phyloP scores from a whole-genome alignment of 2,888 invertebrate species.

The Melanostoma scalare region DNA sequence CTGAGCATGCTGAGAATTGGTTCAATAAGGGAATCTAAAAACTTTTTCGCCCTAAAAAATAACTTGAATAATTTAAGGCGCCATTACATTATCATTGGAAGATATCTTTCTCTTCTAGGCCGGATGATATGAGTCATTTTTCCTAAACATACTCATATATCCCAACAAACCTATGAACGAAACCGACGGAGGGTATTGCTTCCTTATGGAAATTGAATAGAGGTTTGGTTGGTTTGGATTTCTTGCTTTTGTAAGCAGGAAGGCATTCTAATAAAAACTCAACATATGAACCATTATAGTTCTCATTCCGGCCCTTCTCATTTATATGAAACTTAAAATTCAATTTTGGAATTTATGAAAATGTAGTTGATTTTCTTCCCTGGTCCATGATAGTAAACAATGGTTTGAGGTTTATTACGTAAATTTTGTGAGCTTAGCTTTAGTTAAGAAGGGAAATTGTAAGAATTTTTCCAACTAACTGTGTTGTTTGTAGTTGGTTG shows the following conservation, averaged over 20 bases:
- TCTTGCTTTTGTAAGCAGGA: conserved; percentile 37
- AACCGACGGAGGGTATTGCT: too few relatives aligned
- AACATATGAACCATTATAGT: conserved; percentile 11
- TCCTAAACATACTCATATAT: too few relatives aligned
- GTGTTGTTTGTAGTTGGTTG: too few relatives aligned
- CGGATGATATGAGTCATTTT: conserved; percentile 3
- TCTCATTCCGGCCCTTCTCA: too few relatives aligned
- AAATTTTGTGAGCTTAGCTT: too few relatives aligned
- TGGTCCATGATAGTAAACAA: too few relatives aligned
- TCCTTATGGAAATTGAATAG: neutral
- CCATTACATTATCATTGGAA: conserved; percentile 9
- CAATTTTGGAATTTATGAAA: conserved; percentile 29
- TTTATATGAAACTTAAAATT: conserved; percentile 26
- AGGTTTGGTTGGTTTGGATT: conserved; percentile 31
- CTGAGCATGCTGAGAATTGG: neutral
- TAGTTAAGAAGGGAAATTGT: too few relatives aligned
- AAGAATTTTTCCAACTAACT: too few relatives aligned
- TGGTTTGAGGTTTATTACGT: too few relatives aligned
- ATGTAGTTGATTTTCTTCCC: neutral
- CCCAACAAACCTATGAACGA: too few relatives aligned
- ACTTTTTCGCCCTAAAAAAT: too few relatives aligned
- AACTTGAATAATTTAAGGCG: neutral
- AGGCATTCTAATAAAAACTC: conserved; percentile 24
- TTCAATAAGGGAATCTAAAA: too few relatives aligned
- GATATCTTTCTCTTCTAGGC: conserved; percentile 26